Evolutionary conservation across 37 sponge, comb jelly and placozoan genomes (phyloP), one percentile per base, ranked within the genome.

Genomic region (Hormiphora californensis): DNA sequence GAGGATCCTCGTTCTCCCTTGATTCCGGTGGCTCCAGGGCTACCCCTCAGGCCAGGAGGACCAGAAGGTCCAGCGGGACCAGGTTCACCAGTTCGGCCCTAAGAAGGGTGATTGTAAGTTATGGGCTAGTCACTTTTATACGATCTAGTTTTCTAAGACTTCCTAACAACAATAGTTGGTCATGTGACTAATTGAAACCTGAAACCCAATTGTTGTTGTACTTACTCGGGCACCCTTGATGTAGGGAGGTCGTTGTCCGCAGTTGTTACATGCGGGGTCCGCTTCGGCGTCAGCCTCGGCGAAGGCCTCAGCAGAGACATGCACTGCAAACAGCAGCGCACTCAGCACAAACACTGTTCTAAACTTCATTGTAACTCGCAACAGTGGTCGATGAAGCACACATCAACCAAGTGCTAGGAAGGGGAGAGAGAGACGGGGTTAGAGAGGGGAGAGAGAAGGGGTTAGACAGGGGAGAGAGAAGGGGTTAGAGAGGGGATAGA

Each of bases 151-250:
- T n/a, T n/a, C n/a, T n/a, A n/a, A n/a, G n/a, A n/a, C n/a, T n/a
- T n/a, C n/a, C n/a, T n/a, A n/a, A n/a, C n/a, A n/a, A n/a, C n/a
- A n/a, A n/a, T n/a, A n/a, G n/a, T n/a, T n/a, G n/a, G n/a, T n/a
- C n/a, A n/a, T n/a, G n/a, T n/a, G n/a, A n/a, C n/a, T n/a, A n/a
- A n/a, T n/a, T n/a, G n/a, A n/a, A n/a, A n/a, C n/a, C n/a, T n/a
- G n/a, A n/a, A n/a, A n/a, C n/a, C n/a, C n/a, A n/a, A n/a, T n/a
- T n/a, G 15, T 15, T 49, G 9, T 49, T 49, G 9, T 17, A 19
- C 61, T 57, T 31, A 57, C 61, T 12, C 61, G n/a, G 27, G 61
- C 61, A 57, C 61, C 61, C 61, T 57, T 57, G 27, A 57, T 57
- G 61, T 57, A 57, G 27, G 61, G 61, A 12, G 61, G 61, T 5